Percentiles rank a stretch among this genome's conserved stretches.
phyloP scores from a whole-genome alignment of 2,888 invertebrate genomes.

The Chloroclysta siterata region DNA sequence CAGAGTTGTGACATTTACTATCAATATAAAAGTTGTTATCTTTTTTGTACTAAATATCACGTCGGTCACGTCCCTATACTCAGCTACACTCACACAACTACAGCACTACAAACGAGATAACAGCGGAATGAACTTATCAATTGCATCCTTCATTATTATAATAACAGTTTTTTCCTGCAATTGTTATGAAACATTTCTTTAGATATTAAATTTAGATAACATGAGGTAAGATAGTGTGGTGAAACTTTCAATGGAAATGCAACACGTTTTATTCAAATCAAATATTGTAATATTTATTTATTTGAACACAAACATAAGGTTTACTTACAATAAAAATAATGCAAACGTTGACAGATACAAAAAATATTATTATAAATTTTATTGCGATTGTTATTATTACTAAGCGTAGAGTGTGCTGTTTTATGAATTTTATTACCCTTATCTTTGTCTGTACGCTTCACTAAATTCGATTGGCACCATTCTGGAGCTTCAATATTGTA shows the following conservation, averaged over 20 bases:
- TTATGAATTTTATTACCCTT: too few relatives aligned
- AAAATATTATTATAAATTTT: too few relatives aligned
- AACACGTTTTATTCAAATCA: slow-evolving; percentile 9
- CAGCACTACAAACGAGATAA: slow-evolving; percentile 30
- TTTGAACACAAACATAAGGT: too few relatives aligned
- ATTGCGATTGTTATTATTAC: too few relatives aligned
- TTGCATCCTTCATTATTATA: slow-evolving; percentile 31
- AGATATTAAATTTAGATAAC: slow-evolving; percentile 1
- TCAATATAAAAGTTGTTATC: slow-evolving; percentile 13
- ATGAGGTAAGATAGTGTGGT: slow-evolving; percentile 1
- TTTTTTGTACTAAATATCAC: slow-evolving; percentile 27
- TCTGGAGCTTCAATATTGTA: too few relatives aligned
- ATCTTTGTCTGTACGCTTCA: too few relatives aligned
- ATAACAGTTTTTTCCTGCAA: slow-evolving; percentile 4
- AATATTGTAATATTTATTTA: too few relatives aligned
- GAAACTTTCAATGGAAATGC: slow-evolving; percentile 4
- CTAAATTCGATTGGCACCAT: too few relatives aligned
- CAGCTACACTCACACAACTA: too few relatives aligned
- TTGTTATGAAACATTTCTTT: slow-evolving; percentile 5
- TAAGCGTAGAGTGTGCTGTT: too few relatives aligned
- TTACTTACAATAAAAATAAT: too few relatives aligned
- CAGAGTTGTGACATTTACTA: slow-evolving; percentile 15
- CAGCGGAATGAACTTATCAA: slow-evolving; percentile 24
- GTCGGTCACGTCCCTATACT: slow-evolving; percentile 39
- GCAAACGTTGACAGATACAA: too few relatives aligned